Evolutionary conservation across 2,888 invertebrate genomes (phyloP).

Genomic region (Metopia argyrocephala): DNA sequence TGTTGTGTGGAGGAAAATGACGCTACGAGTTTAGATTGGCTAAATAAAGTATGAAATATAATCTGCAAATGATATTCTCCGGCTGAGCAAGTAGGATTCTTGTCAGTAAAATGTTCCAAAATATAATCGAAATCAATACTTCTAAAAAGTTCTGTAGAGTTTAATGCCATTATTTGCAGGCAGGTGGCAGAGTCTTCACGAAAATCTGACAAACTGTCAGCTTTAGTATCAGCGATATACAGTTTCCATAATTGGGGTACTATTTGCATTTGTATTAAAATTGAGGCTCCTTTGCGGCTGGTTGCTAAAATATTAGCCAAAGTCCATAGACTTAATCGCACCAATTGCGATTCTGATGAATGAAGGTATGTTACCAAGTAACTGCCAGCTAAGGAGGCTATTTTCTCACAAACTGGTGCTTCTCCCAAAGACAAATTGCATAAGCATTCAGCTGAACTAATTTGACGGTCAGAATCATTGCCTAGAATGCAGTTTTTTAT

Average conservation of each 20-base stretch:
- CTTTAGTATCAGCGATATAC: slow-evolving; percentile 64
- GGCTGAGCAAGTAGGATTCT: slow-evolving; percentile 66
- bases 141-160: slow-evolving; percentile 59
- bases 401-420: slow-evolving; percentile 73
- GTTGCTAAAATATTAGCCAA: slow-evolving; percentile 74
- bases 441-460: slow-evolving; percentile 74
- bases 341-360: slow-evolving; percentile 70
- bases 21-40: slow-evolving; percentile 38
- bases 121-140: slow-evolving; percentile 67
- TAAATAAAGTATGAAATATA: slow-evolving; percentile 67
- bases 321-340: slow-evolving; percentile 74
- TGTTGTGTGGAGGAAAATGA: slow-evolving; percentile 56
- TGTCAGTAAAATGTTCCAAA: slow-evolving; percentile 66
- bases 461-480: slow-evolving; percentile 70
- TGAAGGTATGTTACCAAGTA: slow-evolving; percentile 75
- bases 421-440: slow-evolving; percentile 77
- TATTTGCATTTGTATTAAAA: slow-evolving; percentile 74
- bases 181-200: slow-evolving; percentile 72
- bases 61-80: slow-evolving; percentile 72
- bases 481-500: slow-evolving; percentile 66
- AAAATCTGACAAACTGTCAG: slow-evolving; percentile 63
- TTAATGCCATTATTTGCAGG: slow-evolving; percentile 68
- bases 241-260: slow-evolving; percentile 72
- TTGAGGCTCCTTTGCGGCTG: slow-evolving; percentile 69
- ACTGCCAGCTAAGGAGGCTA: slow-evolving; percentile 72